phyloP scores from a whole-genome alignment of 1,140 invertebrate genomes.

The Triops cancriformis region DNA sequence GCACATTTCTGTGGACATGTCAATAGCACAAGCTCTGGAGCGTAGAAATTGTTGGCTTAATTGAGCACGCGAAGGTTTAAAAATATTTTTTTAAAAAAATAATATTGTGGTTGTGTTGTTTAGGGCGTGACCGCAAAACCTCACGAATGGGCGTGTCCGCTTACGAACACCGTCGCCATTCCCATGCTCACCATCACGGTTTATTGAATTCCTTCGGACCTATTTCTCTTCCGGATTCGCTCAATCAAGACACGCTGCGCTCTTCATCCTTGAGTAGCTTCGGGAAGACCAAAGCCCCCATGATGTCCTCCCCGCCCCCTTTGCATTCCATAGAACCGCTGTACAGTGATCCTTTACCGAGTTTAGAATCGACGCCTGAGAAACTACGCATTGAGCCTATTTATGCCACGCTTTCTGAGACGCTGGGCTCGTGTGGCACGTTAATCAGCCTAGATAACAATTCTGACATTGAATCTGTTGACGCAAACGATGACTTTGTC shows the following conservation, averaged over 20 bases:
- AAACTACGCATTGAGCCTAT: conserved; percentile 39
- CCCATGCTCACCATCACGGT: conserved; percentile 16
- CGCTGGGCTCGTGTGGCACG: conserved; percentile 38
- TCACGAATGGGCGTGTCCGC: conserved; percentile 24
- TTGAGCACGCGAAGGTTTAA: neutral
- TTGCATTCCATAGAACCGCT: conserved; percentile 22
- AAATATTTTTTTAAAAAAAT: neutral
- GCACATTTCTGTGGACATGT: neutral
- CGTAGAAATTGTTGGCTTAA: neutral
- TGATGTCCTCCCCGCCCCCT: conserved; percentile 2
- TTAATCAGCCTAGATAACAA: conserved; percentile 35
- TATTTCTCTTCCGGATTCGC: neutral
- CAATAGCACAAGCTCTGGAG: neutral
- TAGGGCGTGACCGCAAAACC: conserved; percentile 3
- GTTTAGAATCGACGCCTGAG: conserved; percentile 27
- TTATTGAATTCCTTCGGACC: neutral
- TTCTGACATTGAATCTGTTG: conserved; percentile 49
- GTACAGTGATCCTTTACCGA: conserved; percentile 27
- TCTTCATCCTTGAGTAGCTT: neutral
- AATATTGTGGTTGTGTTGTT: neutral
- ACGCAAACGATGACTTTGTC: conserved; percentile 57
- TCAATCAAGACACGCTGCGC: neutral
- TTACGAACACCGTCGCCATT: conserved; percentile 22
- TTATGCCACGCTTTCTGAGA: conserved; percentile 47
- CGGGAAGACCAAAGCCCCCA: neutral